Conservation (phyloP, 2,113 vertebrate species). For the Lamprologus lemairii region DNA sequence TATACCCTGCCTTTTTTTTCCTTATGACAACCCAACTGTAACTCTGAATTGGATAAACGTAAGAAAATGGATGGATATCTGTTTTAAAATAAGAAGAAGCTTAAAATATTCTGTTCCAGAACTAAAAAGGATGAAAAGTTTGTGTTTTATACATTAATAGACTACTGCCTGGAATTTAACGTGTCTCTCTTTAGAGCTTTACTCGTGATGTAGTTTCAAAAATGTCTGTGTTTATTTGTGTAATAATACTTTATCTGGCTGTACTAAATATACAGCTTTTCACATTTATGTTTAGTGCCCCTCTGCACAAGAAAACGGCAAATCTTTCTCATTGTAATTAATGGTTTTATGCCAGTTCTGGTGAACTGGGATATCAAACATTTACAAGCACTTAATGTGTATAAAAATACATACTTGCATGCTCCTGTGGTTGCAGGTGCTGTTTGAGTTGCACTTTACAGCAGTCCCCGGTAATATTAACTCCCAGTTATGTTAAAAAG, state of each 20-base stretch:
- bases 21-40: background rate
- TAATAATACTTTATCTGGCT: background rate
- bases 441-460: slow-evolving; percentile 2
- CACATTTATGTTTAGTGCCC: background rate
- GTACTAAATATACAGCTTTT: background rate
- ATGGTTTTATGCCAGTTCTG: background rate
- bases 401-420: background rate
- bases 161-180: background rate
- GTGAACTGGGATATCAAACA: background rate
- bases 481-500: background rate
- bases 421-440: background rate
- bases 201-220: background rate
- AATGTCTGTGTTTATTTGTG: background rate
- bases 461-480: background rate
- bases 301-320: background rate
- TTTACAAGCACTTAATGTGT: background rate
- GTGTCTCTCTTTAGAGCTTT: background rate
- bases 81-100: background rate
- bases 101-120: background rate
- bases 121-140: background rate
- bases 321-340: background rate
- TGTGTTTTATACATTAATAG: background rate
- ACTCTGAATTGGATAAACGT: background rate
- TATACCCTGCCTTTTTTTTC: background rate
- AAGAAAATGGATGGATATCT: background rate